Conservation (phyloP, 1,140 invertebrate species). For the Hyles euphorbiae region DNA sequence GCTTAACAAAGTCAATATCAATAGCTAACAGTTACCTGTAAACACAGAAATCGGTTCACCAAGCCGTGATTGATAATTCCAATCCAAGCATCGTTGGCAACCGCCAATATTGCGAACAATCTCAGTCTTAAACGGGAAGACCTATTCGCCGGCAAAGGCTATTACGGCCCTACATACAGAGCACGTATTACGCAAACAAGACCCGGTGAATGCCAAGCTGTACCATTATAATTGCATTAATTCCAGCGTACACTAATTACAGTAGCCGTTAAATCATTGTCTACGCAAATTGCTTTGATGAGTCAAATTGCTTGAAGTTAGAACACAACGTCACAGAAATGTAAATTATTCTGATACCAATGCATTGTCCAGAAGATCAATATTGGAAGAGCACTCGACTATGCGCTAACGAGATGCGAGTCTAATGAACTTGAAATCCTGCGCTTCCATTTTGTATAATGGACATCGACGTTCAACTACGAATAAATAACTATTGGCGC, state of each 20-base stretch:
- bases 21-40: too few species aligned
- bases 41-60: too few species aligned
- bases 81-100: too few species aligned
- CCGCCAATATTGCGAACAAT: too few species aligned
- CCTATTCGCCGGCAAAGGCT: too few species aligned
- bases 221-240: conserved; percentile 26
- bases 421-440: conserved; percentile 72
- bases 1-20: too few species aligned
- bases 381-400: conserved; percentile 68
- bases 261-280: conserved; percentile 34
- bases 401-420: conserved; percentile 66
- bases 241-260: conserved; percentile 26
- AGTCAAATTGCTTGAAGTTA: conserved; percentile 17
- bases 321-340: conserved; percentile 10
- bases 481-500: conserved; percentile 18
- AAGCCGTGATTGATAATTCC: too few species aligned
- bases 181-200: conserved; percentile 12
- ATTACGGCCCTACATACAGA: too few species aligned
- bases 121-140: too few species aligned
- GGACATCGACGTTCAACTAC: conserved; percentile 45
- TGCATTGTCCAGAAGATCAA: conserved; percentile 62
- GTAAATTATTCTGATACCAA: conserved; percentile 34
- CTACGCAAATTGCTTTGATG: conserved; percentile 31
- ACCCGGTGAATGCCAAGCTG: conserved; percentile 10
- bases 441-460: conserved; percentile 67